A percentile compares a stretch with the other conserved stretches of the same genome.
phyloP scores from a whole-genome alignment of 2,113 vertebrate species.

The Sinocyclocheilus rhinocerous region DNA sequence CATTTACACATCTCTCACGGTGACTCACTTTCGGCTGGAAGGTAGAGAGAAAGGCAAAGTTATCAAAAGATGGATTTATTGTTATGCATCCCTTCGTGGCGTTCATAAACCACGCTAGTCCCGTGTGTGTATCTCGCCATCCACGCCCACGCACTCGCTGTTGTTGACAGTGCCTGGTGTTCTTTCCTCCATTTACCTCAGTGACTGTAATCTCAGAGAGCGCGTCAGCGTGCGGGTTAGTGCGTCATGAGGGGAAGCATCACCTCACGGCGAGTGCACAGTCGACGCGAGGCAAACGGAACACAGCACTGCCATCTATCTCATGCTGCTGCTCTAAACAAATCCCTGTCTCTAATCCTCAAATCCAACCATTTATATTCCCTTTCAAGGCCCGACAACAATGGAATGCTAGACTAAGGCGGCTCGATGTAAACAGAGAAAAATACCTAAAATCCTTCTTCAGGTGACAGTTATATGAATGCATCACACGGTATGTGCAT shows the following conservation, averaged over 20 bases:
- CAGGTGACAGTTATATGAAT: slow-evolving; percentile 18
- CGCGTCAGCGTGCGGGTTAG: slow-evolving; percentile 7
- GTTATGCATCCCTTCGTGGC: slow-evolving; percentile 34
- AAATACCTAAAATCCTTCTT: slow-evolving; percentile 29
- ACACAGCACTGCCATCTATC: slow-evolving; percentile 48
- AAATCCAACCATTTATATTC: slow-evolving; percentile 38
- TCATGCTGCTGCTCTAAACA: slow-evolving; percentile 37
- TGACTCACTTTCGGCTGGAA: slow-evolving; percentile 63
- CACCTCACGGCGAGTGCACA: slow-evolving; percentile 30
- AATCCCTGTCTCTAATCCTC: slow-evolving; percentile 33
- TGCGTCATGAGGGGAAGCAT: slow-evolving; percentile 52
- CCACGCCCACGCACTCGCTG: neutral
- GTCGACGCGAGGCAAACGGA: slow-evolving; percentile 31
- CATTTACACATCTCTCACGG: slow-evolving; percentile 72
- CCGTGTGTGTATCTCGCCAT: neutral
- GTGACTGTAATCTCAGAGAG: slow-evolving; percentile 40
- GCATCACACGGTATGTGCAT: neutral
- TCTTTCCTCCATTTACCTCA: slow-evolving; percentile 37
- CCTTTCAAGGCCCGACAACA: slow-evolving; percentile 30
- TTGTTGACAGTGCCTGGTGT: slow-evolving; percentile 27
- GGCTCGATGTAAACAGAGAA: slow-evolving; percentile 18
- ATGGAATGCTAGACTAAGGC: slow-evolving; percentile 23
- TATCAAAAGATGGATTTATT: slow-evolving; percentile 43
- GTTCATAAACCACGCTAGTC: slow-evolving; percentile 28
- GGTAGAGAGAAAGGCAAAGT: slow-evolving; percentile 13